Conservation (phyloP, 53 echinoderm and acorn worm species). For the Antedon mediterranea region DNA sequence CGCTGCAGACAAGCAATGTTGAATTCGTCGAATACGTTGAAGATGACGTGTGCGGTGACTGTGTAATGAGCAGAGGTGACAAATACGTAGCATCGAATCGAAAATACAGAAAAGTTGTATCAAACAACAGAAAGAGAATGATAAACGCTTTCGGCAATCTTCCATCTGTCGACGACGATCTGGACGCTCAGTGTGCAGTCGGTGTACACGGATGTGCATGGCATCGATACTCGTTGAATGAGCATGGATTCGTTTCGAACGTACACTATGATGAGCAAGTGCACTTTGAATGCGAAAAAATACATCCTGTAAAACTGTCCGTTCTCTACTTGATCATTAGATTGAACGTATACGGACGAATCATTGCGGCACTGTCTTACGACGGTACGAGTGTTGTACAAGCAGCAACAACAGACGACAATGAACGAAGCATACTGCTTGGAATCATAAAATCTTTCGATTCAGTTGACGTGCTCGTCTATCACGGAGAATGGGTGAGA, state of each 20-base stretch:
- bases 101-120: not conserved
- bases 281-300: not conserved
- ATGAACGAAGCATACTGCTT: not conserved
- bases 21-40: not conserved
- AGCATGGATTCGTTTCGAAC: not conserved
- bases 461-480: not conserved
- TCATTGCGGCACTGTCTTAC: not conserved
- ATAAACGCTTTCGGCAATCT: not conserved
- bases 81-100: not conserved
- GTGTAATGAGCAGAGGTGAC: not conserved
- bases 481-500: not conserved
- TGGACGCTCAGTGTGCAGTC: not conserved
- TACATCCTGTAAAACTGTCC: not conserved
- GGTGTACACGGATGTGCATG: not conserved
- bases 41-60: not conserved
- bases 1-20: not conserved
- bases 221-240: not conserved
- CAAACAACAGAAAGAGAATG: not conserved
- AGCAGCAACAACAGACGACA: too few species aligned
- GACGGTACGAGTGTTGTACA: not conserved
- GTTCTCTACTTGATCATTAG: not conserved
- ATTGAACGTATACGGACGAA: not conserved
- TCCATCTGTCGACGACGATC: not conserved
- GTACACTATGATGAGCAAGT: not conserved
- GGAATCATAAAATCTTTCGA: not conserved